Base-by-base conservation (phyloP, 2,797 vertebrate genomes). In the Novumbra hubbsi region DNA sequence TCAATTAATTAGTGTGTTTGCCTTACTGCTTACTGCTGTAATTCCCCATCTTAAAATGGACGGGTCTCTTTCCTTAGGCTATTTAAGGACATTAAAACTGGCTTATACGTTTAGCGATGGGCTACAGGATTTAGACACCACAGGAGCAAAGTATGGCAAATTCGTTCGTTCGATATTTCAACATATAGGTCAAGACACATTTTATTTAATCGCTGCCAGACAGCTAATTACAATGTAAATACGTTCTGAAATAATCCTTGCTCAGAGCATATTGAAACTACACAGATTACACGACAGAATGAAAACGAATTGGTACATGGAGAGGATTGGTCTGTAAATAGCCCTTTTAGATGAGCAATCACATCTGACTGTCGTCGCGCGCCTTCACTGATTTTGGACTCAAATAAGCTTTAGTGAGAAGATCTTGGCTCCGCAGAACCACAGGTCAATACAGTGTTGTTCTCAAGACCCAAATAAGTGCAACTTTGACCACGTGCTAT, bases 31-130 rank as follows among this genome's bases (percentile, higher is more conserved):
- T 62, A 65, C 72, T 12, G 76, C 68, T 76, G 30, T 83, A 70
- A 86, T 77, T 74, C 48, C 49, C 41, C 79, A 38, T 87, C 80
- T 88, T 86, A 84, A 90, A 87, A 91, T 88, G 90, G 83, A 89
- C 81, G 78, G 76, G 81, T 70, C 71, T 71, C 82, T 81, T 80
- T 77, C 77, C 60, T 83, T 57, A 80, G 60, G 68, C 79, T 85
- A 75, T 87, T 84, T 82, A 73, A 76, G 78, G 79, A 81, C 70
- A 78, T 83, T 85, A 86, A 45, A 88, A 87, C 82, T 67, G 72
- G 78, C 80, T 84, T 79, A 75, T 24, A 71, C 67, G 63, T 72
- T 74, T 78, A 72, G 70, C 71, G 84, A 83, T 75, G 73, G 70
- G 73, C 84, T 90, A 60, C 55, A 27, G 86, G 85, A 76, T 79